Evolutionary conservation across 92 coral and sea anemone genomes (phyloP), one percentile per base, ranked within the genome.

Genomic region (Porites lobata): DNA sequence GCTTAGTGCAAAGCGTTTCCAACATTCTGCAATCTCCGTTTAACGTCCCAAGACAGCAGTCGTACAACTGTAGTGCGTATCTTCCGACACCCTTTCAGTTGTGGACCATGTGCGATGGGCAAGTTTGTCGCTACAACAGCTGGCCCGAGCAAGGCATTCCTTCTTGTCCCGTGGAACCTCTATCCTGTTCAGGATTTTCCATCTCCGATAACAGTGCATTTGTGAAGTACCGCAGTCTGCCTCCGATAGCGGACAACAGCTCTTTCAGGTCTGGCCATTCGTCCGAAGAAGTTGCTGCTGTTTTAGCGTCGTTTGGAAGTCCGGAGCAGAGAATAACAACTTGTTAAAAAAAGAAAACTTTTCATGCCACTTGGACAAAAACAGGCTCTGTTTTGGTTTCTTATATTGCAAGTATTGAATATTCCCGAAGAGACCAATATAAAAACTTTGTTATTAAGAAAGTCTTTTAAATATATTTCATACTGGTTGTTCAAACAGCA

Each of bases 281-380:
- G 54, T 84, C 81, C 15, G 63, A 32, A 21, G 87, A 74, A 43
- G 81, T 80, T 4, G 81, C 80, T 11, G 53, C 81, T 2, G 80
- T 84, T 4, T 75, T 84, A 63, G 87, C 87, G 21, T 84, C 87
- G 8, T 84, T 84, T 84, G 87, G 87, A 61, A 74, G 64, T 84
- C 57, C 79, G 32, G 77, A 81, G 56, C 85, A 54, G 51, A 65
- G 75, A 10, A 70, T 18, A 11, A 18, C 77, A 71, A 82, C 20
- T 57, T 69, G 52, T 38, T 79, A 10, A 50, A 22, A 8, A 7
- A 6, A 65, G 22, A 65, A 18, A 50, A 29, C 62, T 13, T 56
- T 10, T 10, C 61, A 8, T 6, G 15, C 14, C 15, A 56, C 61
- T 9, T 56, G 13, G 61, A 56, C 14, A 9, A 56, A 56, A 11